Conservation (phyloP, 2,797 vertebrate genomes). For the Acrossocheilus wenchowensis region DNA sequence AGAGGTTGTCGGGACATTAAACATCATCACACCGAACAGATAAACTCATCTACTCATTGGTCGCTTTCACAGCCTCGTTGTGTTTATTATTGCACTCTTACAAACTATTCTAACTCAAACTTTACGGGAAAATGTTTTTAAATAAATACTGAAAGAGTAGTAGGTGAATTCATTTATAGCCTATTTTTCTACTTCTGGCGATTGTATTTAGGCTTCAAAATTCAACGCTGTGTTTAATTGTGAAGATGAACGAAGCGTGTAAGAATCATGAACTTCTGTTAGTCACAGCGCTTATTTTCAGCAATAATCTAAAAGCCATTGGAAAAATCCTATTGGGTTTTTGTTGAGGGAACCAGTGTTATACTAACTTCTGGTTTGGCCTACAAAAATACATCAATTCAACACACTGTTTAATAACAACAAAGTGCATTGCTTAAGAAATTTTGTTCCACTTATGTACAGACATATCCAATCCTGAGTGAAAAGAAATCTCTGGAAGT, state of each 20-base stretch:
- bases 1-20: no score
- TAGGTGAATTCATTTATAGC: not conserved
- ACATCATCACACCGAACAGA: no score
- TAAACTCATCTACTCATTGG: no score
- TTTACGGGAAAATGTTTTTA: not conserved
- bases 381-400: not conserved
- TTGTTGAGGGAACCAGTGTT: not conserved
- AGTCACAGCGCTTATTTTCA: not conserved
- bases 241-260: not conserved
- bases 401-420: slow-evolving; percentile 2
- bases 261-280: not conserved
- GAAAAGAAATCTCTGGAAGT: not conserved
- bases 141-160: not conserved
- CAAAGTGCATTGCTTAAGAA: slow-evolving; percentile 28
- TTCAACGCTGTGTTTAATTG: not conserved
- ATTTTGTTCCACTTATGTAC: not conserved
- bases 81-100: not conserved
- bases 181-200: not conserved
- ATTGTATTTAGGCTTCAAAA: not conserved
- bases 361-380: not conserved
- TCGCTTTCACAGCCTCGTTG: no score
- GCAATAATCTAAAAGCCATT: not conserved
- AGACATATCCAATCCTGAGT: not conserved
- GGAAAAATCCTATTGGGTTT: not conserved
- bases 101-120: not conserved